Evolutionary conservation across 2,113 vertebrate species (phyloP).

Genomic region (Anser brachyrhynchus): DNA sequence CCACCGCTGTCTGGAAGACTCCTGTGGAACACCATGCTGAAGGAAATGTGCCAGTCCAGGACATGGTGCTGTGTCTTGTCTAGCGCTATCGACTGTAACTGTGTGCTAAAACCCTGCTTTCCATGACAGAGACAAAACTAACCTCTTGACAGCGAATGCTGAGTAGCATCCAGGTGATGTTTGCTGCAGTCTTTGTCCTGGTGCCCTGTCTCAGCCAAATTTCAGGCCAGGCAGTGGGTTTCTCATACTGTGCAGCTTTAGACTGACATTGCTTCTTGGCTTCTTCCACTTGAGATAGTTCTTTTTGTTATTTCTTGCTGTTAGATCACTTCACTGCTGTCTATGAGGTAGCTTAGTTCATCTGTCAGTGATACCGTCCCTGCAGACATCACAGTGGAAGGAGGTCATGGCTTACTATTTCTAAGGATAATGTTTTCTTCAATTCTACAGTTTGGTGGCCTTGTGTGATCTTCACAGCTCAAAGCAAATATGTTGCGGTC

Average conservation of each 20-base stretch:
- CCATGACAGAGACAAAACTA: neutral
- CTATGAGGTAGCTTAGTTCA: neutral
- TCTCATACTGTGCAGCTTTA: neutral
- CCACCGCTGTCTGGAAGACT: neutral
- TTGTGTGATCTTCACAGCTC: neutral
- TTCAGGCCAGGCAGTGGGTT: neutral
- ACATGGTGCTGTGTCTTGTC: neutral
- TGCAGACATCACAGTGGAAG: neutral
- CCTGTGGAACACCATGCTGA: neutral
- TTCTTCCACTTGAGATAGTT: neutral
- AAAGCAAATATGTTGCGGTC: neutral
- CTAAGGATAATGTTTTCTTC: neutral
- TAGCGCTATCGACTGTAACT: neutral
- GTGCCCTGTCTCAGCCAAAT: neutral
- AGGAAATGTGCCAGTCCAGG: neutral
- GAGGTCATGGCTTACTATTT: neutral
- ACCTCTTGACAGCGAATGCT: neutral
- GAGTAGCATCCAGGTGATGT: neutral
- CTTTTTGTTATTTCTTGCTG: neutral
- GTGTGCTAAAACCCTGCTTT: neutral
- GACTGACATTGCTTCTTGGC: neutral
- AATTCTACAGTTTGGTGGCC: neutral
- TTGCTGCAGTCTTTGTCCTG: neutral
- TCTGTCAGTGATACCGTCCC: neutral
- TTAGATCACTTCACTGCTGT: neutral